phyloP scores from a whole-genome alignment of 2,113 vertebrate species.

The Tetrax tetrax region DNA sequence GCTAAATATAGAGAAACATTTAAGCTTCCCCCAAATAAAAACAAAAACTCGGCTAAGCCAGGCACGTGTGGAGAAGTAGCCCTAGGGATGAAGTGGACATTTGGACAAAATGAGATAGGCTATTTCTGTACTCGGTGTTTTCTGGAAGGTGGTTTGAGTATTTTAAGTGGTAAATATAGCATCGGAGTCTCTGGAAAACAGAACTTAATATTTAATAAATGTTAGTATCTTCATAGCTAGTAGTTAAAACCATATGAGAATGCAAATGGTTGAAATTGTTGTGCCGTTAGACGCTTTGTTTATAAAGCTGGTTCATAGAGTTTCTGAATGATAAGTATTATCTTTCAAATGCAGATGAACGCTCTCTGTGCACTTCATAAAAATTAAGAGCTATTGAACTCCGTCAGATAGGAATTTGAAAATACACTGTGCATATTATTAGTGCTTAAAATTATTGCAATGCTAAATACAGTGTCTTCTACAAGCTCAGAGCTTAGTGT shows the following conservation, averaged over 20 bases:
- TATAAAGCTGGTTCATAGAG: background rate
- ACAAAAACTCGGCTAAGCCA: background rate
- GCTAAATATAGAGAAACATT: background rate
- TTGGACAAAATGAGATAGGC: background rate
- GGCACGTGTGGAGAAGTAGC: background rate
- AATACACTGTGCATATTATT: slow-evolving; percentile 1
- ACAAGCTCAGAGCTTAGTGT: background rate
- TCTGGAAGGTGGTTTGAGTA: background rate
- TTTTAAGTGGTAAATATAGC: background rate
- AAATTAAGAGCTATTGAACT: slow-evolving; percentile 32
- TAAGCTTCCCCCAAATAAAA: background rate
- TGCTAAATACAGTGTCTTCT: background rate
- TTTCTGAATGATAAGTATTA: slow-evolving; percentile 69
- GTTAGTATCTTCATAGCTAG: background rate
- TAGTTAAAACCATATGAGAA: background rate
- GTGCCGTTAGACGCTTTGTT: background rate
- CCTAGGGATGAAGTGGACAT: background rate
- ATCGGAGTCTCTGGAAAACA: background rate
- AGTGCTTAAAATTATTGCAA: background rate
- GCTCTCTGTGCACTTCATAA: background rate
- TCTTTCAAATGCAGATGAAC: slow-evolving; percentile 60
- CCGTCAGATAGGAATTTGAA: background rate
- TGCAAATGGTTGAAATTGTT: background rate
- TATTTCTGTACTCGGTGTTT: slow-evolving; percentile 2
- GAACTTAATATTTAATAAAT: background rate